phyloP scores from a whole-genome alignment of 2,888 invertebrate species.

The Brachylomia viminalis region DNA sequence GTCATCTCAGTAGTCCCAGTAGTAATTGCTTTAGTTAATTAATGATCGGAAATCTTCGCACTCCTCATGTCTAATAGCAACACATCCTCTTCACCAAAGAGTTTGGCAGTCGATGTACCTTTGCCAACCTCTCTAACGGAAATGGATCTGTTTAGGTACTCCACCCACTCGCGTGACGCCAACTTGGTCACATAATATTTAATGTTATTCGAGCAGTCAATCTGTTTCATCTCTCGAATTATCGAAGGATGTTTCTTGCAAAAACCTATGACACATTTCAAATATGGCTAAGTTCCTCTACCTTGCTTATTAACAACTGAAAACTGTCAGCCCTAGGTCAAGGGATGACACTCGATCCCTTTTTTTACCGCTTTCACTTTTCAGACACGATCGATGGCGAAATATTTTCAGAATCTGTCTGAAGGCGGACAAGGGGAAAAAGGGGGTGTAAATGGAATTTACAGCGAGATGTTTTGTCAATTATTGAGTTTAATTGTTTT shows the following conservation, averaged over 20 bases:
- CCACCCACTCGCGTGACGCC: background rate
- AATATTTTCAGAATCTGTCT: slow-evolving; percentile 14
- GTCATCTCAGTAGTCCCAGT: background rate
- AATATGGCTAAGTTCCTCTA: background rate
- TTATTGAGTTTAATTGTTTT: background rate
- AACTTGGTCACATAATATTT: background rate
- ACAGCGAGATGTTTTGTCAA: background rate
- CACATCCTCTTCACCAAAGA: background rate
- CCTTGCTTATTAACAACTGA: background rate
- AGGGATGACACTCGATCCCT: background rate
- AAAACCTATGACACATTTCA: background rate
- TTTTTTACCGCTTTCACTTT: background rate
- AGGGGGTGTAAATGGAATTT: background rate
- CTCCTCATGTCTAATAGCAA: background rate
- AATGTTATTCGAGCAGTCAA: background rate
- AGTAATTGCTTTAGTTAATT: background rate
- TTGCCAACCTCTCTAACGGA: background rate
- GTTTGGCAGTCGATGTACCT: background rate
- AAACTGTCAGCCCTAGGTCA: slow-evolving; percentile 18
- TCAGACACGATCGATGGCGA: slow-evolving; percentile 38
- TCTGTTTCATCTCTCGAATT: background rate
- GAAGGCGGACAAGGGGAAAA: background rate
- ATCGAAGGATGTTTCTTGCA: background rate
- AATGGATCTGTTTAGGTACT: too few species aligned
- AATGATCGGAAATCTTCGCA: background rate